Evolutionary conservation across 1,140 invertebrate species (phyloP), one percentile per base, ranked within the genome.

Genomic region (Leguminivora glycinivorella): DNA sequence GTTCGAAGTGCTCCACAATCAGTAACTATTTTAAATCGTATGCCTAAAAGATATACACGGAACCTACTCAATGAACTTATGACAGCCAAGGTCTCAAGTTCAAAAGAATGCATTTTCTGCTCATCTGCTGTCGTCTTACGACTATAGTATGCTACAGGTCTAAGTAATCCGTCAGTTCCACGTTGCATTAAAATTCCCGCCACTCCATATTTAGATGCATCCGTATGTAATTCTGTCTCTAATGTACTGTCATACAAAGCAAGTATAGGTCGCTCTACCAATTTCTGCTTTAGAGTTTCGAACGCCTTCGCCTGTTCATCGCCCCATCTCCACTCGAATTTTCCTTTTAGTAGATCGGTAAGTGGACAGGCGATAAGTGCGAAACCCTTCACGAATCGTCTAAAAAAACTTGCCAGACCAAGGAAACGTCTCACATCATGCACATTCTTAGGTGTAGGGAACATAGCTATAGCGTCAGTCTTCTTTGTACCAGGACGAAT

Each of bases 21-120:
- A 0, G 89, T 93, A 9, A 90, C 73, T 1, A 93, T 81, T 5
- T 68, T 90, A 73, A 94, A 93, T 5, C 88, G 73, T 7, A 78
- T 85, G 7, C 83, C 83, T 43, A 83, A 63, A 4, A 93, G 75
- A 79, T 90, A 94, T 40, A 80, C 70, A 12, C 81, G 70, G 70
- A 92, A 93, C 34, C 88, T 78, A 71, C 83, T 82, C 1, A 93
- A 71, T 4, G 87, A 83, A 70, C 82, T 79, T 12, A 93, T 72
- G 9, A 93, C 74, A 0, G 90, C 89, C 6, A 93, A 68, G 9
- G 82, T 79, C 19, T 79, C 77, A 2, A 79, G 34, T 19, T 79
- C 77, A 56, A 43, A 79, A 0, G 78, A 75, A 29, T 75, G 75
- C 2, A 68, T 56, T 17, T 71, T 75, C n/a, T 79, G 31, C 7